Evolutionary conservation across 2,797 vertebrate species (phyloP).

Genomic region (Lepilemur septentrionalis): DNA sequence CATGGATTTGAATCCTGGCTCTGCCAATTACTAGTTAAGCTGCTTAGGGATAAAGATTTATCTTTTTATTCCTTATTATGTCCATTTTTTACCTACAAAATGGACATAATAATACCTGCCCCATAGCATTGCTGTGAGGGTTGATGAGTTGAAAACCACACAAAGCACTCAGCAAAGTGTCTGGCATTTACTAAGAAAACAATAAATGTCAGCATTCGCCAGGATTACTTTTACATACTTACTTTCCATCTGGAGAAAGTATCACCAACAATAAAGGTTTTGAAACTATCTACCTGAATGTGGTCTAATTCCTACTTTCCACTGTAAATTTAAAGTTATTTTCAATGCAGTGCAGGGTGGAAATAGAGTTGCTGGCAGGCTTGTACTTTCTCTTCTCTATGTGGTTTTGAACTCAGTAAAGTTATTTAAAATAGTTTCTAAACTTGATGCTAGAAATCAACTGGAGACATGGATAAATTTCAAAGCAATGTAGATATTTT

Average conservation of each 20-base stretch:
- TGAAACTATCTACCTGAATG: constrained; percentile 8
- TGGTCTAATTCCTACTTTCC: constrained; percentile 51
- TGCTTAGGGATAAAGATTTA: neutral
- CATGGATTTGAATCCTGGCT: neutral
- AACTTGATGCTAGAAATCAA: neutral
- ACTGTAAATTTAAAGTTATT: constrained; percentile 52
- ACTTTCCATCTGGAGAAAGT: constrained; percentile 47
- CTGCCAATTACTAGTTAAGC: neutral
- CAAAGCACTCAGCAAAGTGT: neutral
- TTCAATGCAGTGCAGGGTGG: constrained; percentile 10
- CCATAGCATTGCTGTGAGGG: neutral
- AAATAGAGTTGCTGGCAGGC: constrained; percentile 33
- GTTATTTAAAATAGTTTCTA: constrained; percentile 28
- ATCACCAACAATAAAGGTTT: constrained; percentile 35
- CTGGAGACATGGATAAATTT: constrained; percentile 45
- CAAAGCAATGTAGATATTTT: constrained; percentile 42
- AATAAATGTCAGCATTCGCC: neutral
- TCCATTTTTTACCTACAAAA: constrained; percentile 19
- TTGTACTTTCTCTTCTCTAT: neutral
- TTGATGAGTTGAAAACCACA: neutral
- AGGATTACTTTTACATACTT: neutral
- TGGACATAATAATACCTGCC: neutral
- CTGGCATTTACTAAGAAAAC: neutral
- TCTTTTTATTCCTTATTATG: neutral
- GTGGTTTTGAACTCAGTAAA: constrained; percentile 42